Percentiles rank a stretch among this genome's conserved stretches.
phyloP scores from a whole-genome alignment of 2,113 vertebrate species.

The Hypomesus transpacificus region DNA sequence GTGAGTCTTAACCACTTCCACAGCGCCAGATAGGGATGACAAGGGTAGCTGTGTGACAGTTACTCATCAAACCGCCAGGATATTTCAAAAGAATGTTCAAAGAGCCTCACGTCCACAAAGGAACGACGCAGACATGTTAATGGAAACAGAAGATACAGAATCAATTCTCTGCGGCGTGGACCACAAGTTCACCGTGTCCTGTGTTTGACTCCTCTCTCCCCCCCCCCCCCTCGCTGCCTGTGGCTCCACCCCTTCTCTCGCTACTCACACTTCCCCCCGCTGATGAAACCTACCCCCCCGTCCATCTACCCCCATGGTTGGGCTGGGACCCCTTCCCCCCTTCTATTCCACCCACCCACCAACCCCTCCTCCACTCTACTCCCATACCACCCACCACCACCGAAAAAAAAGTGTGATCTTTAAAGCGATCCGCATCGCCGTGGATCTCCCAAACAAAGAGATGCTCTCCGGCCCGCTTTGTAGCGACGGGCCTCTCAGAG shows the following conservation, averaged over 20 bases:
- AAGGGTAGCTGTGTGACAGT: no score
- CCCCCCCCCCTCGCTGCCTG: conserved; percentile 9
- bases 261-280: conserved; percentile 26
- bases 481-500: conserved; percentile 76
- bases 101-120: background rate
- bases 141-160: background rate
- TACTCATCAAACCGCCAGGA: background rate
- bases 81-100: conserved; percentile 28
- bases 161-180: background rate
- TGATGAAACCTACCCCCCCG: conserved; percentile 42
- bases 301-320: conserved; percentile 8
- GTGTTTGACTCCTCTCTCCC: conserved; percentile 43
- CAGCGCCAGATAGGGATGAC: no score
- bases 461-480: conserved; percentile 66
- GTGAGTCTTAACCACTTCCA: no score
- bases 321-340: conserved; percentile 11
- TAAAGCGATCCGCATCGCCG: conserved; percentile 30
- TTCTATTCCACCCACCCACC: no score
- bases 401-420: conserved; percentile 22
- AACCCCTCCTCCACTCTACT: conserved; percentile 2
- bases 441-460: conserved; percentile 43
- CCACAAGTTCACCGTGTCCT: conserved; percentile 49
- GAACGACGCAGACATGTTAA: background rate
- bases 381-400: conserved; percentile 37
- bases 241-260: background rate